Evolutionary conservation across 2,888 invertebrate genomes (phyloP), one percentile per base, ranked within the genome.

Genomic region (Trichogramma evanescens): DNA sequence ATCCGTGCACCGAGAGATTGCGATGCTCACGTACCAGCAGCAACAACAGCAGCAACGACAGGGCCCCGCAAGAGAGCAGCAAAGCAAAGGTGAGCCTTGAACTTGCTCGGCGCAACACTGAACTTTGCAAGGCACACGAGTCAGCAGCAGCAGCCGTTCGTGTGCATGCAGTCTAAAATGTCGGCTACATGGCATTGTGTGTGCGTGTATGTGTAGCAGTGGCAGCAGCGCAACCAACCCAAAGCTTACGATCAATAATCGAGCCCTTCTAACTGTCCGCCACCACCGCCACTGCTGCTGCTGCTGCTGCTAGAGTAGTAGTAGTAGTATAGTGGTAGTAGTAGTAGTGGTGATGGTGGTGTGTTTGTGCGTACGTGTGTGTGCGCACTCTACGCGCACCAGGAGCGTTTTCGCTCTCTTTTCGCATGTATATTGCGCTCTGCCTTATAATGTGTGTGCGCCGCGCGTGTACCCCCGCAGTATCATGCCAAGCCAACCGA

Each of bases 21-120:
- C 26, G 26, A 26, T 26, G 26, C 26, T 3, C 26, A 65, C 46
- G 66, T 61, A n/a, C 3, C 45, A 45, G 8, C 66, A 69, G 26
- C 26, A 26, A 2, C 26, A 69, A 3, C 26, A 26, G 3, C 26
- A 26, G 26, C 26, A 26, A 72, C 73, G 72, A 74, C 71, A 72
- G 67, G 70, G 75, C 75, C 74, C 75, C 74, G 72, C 55, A 70
- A 70, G 69, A 26, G 26, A 26, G 26, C 26, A 26, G 3, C 26
- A 26, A 2, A 26, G 26, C 26, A 26, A 26, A 26, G 26, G 26
- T 71, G 71, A 73, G 74, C 77, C 76, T 77, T 77, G 76, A 77
- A 76, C 76, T 76, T 77, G 75, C 71, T 71, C 74, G 72, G 65
- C 63, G 61, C 60, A 62, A 44, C 58, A 62, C 58, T 58, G 58